A percentile compares a stretch with the other conserved stretches of the same genome.
These are phyloP conservation scores for Sander vitreus DNA, from an alignment of 2,113 vertebrate species.

Conservation along the genomic window DNA sequence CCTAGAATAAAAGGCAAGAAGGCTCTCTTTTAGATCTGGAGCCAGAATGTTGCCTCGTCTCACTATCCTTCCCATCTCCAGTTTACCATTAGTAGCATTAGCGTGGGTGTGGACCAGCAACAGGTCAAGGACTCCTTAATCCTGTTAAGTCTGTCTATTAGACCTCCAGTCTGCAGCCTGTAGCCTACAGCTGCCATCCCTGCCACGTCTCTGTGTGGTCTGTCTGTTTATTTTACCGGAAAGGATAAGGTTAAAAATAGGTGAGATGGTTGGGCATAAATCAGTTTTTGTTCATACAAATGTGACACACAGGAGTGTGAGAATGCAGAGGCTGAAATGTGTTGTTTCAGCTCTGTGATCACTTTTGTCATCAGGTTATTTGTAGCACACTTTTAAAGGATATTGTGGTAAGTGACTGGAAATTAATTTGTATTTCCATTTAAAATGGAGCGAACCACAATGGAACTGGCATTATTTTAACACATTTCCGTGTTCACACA, in stretches of 20 bases:
- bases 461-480: neutral
- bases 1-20: neutral
- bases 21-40: neutral
- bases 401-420: slow-evolving; percentile 15
- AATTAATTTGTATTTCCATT: neutral
- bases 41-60: slow-evolving; percentile 16
- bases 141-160: slow-evolving; percentile 44
- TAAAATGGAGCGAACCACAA: neutral
- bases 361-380: slow-evolving; percentile 23
- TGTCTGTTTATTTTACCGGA: slow-evolving; percentile 61
- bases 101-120: slow-evolving; percentile 13
- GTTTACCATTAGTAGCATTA: slow-evolving; percentile 24
- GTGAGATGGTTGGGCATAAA: slow-evolving; percentile 47
- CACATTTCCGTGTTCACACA: neutral
- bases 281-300: slow-evolving; percentile 52
- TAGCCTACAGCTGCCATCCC: slow-evolving; percentile 48
- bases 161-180: slow-evolving; percentile 23
- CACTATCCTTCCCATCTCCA: neutral
- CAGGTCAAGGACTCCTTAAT: slow-evolving; percentile 48
- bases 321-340: slow-evolving; percentile 34
- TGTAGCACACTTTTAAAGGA: neutral
- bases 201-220: slow-evolving; percentile 65
- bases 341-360: slow-evolving; percentile 30
- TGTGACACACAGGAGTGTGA: slow-evolving; percentile 27
- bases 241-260: slow-evolving; percentile 49